Conservation (phyloP, 2,113 vertebrate genomes). For the Catharus bicknelli region DNA sequence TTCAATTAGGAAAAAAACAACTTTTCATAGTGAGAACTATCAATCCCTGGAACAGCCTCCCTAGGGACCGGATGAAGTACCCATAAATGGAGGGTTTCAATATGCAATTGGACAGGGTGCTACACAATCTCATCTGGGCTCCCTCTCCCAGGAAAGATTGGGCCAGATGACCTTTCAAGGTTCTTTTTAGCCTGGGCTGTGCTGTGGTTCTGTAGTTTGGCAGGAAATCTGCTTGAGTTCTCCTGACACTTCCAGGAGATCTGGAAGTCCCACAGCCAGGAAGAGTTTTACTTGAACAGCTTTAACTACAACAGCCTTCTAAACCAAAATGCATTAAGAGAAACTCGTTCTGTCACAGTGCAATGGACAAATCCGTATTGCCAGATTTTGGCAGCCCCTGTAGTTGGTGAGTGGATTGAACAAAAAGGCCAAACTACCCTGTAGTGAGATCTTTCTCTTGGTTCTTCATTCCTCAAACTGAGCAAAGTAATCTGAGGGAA, state of each 20-base stretch:
- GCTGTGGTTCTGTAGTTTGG: not conserved
- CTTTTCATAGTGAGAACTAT: not conserved
- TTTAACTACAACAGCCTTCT: not conserved
- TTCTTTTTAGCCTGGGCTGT: not conserved
- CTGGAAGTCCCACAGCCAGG: not conserved
- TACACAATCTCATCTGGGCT: not conserved
- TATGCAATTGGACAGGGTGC: not conserved
- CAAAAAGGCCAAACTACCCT: not conserved
- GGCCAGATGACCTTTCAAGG: not conserved
- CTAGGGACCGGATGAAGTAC: not conserved
- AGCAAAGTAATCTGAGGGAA: not conserved
- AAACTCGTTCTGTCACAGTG: not conserved
- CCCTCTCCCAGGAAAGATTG: not conserved
- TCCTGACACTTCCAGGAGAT: not conserved
- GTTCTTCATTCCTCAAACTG: not conserved
- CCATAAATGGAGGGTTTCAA: not conserved
- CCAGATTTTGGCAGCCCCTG: not conserved
- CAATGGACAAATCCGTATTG: not conserved
- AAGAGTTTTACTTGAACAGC: not conserved
- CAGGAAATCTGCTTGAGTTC: not conserved
- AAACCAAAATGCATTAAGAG: not conserved
- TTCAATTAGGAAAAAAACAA: not conserved
- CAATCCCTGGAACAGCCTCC: not conserved
- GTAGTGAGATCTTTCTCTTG: not conserved
- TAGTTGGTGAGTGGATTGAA: not conserved